Evolutionary conservation across 2,113 vertebrate genomes (phyloP).

Genomic region (Myotis lucifugus): DNA sequence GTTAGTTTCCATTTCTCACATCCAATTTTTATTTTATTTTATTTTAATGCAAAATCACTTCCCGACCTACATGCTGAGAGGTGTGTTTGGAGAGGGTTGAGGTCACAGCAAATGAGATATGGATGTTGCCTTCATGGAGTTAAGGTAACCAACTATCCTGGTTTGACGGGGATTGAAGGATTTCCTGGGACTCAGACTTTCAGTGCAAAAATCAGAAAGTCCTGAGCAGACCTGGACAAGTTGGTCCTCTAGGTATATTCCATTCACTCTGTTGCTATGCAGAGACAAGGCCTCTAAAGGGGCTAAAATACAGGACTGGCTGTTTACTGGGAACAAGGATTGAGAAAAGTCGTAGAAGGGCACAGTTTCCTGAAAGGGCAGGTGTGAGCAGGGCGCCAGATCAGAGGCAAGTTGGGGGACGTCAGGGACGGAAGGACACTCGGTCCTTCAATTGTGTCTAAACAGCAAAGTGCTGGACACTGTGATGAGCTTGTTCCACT

Average conservation of each 20-base stretch:
- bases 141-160: rapidly evolving
- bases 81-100: background rate
- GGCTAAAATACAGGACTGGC: background rate
- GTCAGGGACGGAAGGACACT: too few species aligned
- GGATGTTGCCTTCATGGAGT: background rate
- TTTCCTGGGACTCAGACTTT: background rate
- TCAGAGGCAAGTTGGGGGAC: background rate
- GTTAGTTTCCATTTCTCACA: background rate
- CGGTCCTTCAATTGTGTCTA: rapidly evolving
- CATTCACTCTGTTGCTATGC: background rate
- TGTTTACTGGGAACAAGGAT: background rate
- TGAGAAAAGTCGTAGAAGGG: background rate
- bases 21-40: background rate
- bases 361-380: background rate
- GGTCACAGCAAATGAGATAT: background rate
- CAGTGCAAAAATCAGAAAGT: background rate
- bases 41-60: background rate
- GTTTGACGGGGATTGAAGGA: background rate
- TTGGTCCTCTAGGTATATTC: background rate
- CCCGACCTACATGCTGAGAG: background rate
- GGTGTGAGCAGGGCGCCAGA: too few species aligned
- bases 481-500: background rate
- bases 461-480: background rate
- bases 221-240: background rate
- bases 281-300: background rate